Evolutionary conservation across 2,888 invertebrate species (phyloP), one percentile per base, ranked within the genome.

Genomic region (Clusia tigrina): DNA sequence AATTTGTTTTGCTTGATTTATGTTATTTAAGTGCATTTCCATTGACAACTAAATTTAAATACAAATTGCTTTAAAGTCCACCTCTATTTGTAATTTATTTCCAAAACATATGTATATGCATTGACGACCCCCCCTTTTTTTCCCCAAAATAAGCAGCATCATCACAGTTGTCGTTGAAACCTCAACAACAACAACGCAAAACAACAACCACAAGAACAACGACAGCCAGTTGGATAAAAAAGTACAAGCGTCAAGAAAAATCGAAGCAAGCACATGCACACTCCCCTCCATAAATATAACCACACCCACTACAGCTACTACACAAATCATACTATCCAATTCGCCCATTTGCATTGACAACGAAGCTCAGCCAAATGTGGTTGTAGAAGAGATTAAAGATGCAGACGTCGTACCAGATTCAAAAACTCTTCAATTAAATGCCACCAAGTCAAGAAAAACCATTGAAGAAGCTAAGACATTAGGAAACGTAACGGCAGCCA

Each of bases 271-370:
- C 46, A 76, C 64, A 32, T 67, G 67, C 60, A 54, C 57, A 38
- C 65, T 77, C 57, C 78, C 78, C 67, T 74, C 74, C 68, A 78
- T 78, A 69, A 78, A 78, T 65, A 72, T 78, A 63, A 78, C 72
- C 67, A 78, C 79, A 58, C 78, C 78, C 58, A 71, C 74, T 52
- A 73, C 78, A 64, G 71, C 77, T 65, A 78, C 78, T 67, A 78
- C 78, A 55, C 78, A 78, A 71, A 71, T 78, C 38, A 71, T 78
- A 62, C 56, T 69, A 54, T 62, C 58, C 53, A 60, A 63, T 42
- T 74, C 63, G 68, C 71, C 69, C 52, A 66, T 69, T 46, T 38
- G 12, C 48, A 57, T 56, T 55, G 61, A 63, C n/a, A 53, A 59
- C 57, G 62, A 38, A 60, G 32, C 56, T 38, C 59, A 46, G 54